phyloP scores from a whole-genome alignment of 2,888 invertebrate species.

The Caenorhabditis wallacei region DNA sequence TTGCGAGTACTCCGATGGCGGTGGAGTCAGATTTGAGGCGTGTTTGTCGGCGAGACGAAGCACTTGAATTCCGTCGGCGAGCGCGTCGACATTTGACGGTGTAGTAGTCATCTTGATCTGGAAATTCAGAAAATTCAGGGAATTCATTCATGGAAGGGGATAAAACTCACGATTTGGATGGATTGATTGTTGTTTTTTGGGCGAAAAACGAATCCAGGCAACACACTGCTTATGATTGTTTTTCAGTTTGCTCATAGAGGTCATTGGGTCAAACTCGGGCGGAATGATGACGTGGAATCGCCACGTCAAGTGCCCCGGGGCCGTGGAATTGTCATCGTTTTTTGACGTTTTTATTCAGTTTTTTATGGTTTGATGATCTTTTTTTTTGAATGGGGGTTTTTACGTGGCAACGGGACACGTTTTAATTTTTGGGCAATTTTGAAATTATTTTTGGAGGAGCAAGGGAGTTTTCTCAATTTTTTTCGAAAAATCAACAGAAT shows the following conservation, averaged over 20 bases:
- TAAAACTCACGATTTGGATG: constrained; percentile 11
- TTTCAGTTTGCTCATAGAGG: not conserved
- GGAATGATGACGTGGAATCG: constrained; percentile 44
- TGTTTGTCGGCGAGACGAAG: constrained; percentile 49
- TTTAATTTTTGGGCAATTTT: not conserved
- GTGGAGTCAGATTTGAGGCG: constrained; percentile 46
- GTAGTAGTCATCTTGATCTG: constrained; percentile 27
- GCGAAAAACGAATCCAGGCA: constrained; percentile 9
- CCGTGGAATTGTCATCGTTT: constrained; percentile 9
- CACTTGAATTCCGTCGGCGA: constrained; percentile 40
- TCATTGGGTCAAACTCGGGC: constrained; percentile 30
- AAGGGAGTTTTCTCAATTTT: not conserved
- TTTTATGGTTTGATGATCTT: not conserved
- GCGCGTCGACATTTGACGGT: constrained; percentile 15
- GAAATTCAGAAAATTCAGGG: not conserved
- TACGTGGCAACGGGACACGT: not conserved
- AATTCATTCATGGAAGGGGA: not conserved
- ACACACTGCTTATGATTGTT: not conserved
- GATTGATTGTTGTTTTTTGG: not conserved
- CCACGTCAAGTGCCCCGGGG: constrained; percentile 3
- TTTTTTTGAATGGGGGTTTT: not conserved
- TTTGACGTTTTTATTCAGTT: constrained; percentile 16
- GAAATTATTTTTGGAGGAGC: not conserved
- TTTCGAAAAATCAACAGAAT: not conserved
- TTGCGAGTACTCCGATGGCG: constrained; percentile 47